A percentile compares a stretch with the other conserved stretches of the same genome.
Conservation (phyloP, 2,113 vertebrate species). For the Scomber scombrus region DNA sequence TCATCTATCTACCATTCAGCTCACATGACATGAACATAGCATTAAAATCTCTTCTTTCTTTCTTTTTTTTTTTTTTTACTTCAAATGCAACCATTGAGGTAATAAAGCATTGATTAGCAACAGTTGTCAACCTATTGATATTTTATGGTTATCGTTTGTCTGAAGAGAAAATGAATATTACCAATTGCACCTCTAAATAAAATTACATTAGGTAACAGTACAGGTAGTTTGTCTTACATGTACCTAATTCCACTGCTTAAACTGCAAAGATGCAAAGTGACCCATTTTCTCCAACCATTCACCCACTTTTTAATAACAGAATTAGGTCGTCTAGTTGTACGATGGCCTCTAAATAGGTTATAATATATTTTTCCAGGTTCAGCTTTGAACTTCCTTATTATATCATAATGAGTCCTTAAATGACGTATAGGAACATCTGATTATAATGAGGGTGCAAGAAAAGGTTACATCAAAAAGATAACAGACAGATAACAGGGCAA, state of each 20-base stretch:
- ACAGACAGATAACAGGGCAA: neutral
- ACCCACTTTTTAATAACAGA: slow-evolving; percentile 10
- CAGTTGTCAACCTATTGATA: no score
- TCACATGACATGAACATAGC: no score
- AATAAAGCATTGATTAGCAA: no score
- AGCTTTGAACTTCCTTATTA: neutral
- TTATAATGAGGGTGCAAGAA: neutral
- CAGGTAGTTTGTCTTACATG: neutral
- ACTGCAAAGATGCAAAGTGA: neutral
- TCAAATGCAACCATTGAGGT: no score
- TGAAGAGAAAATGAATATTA: no score
- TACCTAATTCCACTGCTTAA: neutral
- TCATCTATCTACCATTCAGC: no score
- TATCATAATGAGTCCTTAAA: neutral
- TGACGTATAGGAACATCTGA: neutral
- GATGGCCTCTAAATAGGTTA: slow-evolving; percentile 6
- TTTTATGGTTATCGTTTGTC: no score
- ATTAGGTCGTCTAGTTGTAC: slow-evolving; percentile 6
- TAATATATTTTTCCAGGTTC: neutral
- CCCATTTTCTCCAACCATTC: slow-evolving; percentile 23
- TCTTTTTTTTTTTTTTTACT: no score
- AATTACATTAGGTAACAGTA: neutral
- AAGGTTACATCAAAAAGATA: slow-evolving; percentile 7
- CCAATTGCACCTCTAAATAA: neutral
- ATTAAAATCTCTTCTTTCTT: no score